phyloP scores from a whole-genome alignment of 92 coral and sea anemone species.

The Epizoanthus illoricatus region DNA sequence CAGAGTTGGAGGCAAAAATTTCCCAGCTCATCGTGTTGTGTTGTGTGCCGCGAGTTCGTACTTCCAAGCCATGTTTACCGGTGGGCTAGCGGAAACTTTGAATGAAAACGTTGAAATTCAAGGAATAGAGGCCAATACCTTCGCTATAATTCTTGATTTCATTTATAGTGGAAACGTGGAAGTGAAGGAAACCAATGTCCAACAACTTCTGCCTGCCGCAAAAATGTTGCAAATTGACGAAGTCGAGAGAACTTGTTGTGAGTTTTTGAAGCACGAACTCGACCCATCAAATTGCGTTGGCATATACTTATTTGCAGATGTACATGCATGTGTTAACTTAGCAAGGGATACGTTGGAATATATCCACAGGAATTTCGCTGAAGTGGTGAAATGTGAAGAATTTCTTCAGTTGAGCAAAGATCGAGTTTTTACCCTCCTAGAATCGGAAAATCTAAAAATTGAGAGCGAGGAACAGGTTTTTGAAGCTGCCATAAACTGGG shows the following conservation, averaged over 20 bases:
- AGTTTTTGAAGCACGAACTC: constrained; percentile 77
- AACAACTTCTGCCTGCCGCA: constrained; percentile 87
- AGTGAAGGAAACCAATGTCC: constrained; percentile 78
- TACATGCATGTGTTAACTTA: constrained; percentile 70
- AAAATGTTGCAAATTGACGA: constrained; percentile 92
- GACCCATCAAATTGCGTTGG: constrained; percentile 86
- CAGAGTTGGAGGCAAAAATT: constrained; percentile 60
- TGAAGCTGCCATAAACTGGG: constrained; percentile 86
- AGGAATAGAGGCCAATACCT: constrained; percentile 68
- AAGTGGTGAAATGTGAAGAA: constrained; percentile 75
- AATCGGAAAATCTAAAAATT: constrained; percentile 87
- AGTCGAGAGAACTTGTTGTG: constrained; percentile 77
- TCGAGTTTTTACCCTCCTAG: constrained; percentile 57
- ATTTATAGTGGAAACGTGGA: constrained; percentile 83
- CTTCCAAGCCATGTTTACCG: constrained; percentile 84
- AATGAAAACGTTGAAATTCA: constrained; percentile 63
- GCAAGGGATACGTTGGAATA: constrained; percentile 65
- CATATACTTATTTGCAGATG: constrained; percentile 70
- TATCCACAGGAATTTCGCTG: constrained; percentile 76
- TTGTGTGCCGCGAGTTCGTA: constrained; percentile 82
- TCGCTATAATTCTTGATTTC: constrained; percentile 74
- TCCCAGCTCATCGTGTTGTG: constrained; percentile 70
- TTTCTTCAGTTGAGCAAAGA: constrained; percentile 63
- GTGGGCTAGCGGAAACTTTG: constrained; percentile 81
- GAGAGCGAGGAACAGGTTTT: constrained; percentile 84